phyloP scores from a whole-genome alignment of 2,888 invertebrate genomes.

The Tanytarsus gracilentus region DNA sequence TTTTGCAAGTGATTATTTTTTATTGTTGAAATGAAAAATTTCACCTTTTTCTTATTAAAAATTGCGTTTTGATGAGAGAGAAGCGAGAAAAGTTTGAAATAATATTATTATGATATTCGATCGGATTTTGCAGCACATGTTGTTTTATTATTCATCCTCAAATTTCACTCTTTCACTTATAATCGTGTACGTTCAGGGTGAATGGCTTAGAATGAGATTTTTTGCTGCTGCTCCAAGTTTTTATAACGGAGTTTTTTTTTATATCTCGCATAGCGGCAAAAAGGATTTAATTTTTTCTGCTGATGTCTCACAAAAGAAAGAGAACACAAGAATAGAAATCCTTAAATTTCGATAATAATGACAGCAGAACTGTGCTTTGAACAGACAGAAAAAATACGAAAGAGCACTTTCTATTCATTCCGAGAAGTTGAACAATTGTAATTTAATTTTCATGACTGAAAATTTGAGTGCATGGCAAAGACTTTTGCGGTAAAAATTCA shows the following conservation, averaged over 20 bases:
- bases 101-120: constrained; percentile 10
- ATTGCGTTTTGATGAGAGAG: no score
- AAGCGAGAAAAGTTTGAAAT: no score
- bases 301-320: not conserved
- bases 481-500: no score
- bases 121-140: constrained; percentile 15
- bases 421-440: constrained; percentile 1
- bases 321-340: not conserved
- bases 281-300: constrained; percentile 11
- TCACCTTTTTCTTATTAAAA: no score
- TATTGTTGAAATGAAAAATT: no score
- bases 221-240: not conserved
- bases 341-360: constrained; percentile 3
- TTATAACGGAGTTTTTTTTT: not conserved
- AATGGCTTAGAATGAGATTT: not conserved
- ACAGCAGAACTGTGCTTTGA: constrained; percentile 11
- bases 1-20: no score
- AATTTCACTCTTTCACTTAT: not conserved
- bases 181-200: constrained; percentile 6
- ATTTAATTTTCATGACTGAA: constrained; percentile 8
- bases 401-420: constrained; percentile 9
- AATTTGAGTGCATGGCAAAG: no score
- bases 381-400: not conserved
- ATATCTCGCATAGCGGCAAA: not conserved
- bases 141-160: constrained; percentile 5